Evolutionary conservation across 1,140 invertebrate species (phyloP), one percentile per base, ranked within the genome.

Genomic region (Drosophila subpulchrella): DNA sequence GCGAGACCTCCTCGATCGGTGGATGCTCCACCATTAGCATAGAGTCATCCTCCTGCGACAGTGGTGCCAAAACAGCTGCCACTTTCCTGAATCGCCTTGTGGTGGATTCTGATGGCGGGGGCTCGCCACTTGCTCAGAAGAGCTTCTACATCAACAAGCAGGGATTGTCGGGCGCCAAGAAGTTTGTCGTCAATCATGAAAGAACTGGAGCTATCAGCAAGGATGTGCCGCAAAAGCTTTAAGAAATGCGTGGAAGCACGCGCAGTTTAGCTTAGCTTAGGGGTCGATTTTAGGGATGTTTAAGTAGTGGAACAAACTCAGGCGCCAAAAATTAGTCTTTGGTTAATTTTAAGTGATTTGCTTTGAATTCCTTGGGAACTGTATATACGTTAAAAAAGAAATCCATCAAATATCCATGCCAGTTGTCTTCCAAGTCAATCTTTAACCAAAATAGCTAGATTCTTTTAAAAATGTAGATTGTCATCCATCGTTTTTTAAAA

Each of bases 111-210:
- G 84, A 89, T 67, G 50, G 76, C 39, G 63, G 76, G n/a, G 63
- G 47, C 34, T 89, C 83, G 0, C 67, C 84, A 0, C 20, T 77
- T 11, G 58, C 81, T 15, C 84, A 84, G 20, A 89, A 89, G 54
- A 89, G 84, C 53, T 89, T 89, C 66, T 89, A 90, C 42, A 89
- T 89, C 17, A 89, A 89, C 42, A 89, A 89, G 50, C 84, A 89
- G 62, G 84, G 84, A 44, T 50, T 89, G 32, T 90, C 77, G 13
- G 84, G 84, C 0, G 84, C 84, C 50, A 89, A 89, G 59, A 89
- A 89, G 60, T 89, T 75, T 20, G 78, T 89, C 24, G 84, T 89
- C 8, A 89, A 89, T 48, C 84, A 89, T 6, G 84, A 88, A 56
- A 76, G 86, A 34, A 51, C 70, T 4, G 36, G 66, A n/a, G 39